Evolutionary conservation across 2,888 invertebrate species (phyloP).

Genomic region (Carpatolechia fugitivella): DNA sequence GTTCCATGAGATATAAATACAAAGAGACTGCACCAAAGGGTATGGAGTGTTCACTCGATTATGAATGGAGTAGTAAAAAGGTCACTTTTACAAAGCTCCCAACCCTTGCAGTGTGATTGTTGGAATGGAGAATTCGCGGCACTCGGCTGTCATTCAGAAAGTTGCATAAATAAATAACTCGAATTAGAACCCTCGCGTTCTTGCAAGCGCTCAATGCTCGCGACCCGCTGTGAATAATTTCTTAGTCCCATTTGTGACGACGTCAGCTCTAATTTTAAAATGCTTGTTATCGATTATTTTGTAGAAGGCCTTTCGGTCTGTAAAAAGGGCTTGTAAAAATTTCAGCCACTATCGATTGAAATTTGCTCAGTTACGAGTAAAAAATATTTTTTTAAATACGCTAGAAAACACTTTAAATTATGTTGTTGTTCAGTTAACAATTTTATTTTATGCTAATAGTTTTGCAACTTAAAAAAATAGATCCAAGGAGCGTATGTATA

Average conservation of each 20-base stretch:
- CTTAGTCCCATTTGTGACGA: constrained; percentile 36
- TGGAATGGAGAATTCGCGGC: constrained; percentile 10
- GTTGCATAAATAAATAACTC: constrained; percentile 65
- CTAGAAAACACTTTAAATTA: too few relatives aligned
- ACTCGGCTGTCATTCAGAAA: constrained; percentile 54
- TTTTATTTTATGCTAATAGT: background rate
- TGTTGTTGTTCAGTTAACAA: too few relatives aligned
- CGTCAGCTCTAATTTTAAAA: constrained; percentile 36
- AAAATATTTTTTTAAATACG: too few relatives aligned
- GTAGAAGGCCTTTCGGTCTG: too few relatives aligned
- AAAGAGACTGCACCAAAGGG: background rate
- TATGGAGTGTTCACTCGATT: constrained; percentile 2
- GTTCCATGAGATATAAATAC: background rate
- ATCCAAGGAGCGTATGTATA: background rate
- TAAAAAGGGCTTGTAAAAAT: too few relatives aligned
- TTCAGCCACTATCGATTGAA: too few relatives aligned
- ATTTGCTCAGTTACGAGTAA: too few relatives aligned
- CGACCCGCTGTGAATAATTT: constrained; percentile 46
- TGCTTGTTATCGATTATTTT: constrained; percentile 33
- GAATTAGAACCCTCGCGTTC: constrained; percentile 56
- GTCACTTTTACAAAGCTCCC: constrained; percentile 41
- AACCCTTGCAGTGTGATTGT: constrained; percentile 32
- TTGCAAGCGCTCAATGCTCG: constrained; percentile 42
- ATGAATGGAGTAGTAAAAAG: constrained; percentile 22
- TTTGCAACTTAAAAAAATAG: background rate